Base-by-base conservation (phyloP, 1,140 invertebrate genomes). In the Hirudo medicinalis region DNA sequence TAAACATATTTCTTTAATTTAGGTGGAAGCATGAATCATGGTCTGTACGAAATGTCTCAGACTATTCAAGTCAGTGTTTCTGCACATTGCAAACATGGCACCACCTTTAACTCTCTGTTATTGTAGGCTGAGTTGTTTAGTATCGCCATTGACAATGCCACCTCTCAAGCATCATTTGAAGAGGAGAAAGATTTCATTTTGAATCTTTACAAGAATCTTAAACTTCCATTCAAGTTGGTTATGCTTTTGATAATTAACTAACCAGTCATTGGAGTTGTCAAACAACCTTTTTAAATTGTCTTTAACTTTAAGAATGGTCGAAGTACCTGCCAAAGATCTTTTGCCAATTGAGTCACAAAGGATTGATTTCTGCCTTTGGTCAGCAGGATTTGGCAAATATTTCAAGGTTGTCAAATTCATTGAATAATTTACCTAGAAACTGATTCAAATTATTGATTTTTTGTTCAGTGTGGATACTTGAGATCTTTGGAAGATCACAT, bases 391-490 rank as follows among this genome's bases (percentile, higher is more conserved):
- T 32, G 29, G 29, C 22, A 2, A 63, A 63, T 63, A 63, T n/a
- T 63, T 63, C 29, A 63, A 63, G 29, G 57, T 63, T 25, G 20
- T n/a, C 6, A 63, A 63, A 63, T 36, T 36, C 32, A 63, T 63
- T 63, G 3, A 11, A 22, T 8, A 0, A 63, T 3, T 25, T 25
- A 63, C 15, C 17, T 22, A 60, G n/a, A 63, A 25, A 25, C 5
- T 63, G 17, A 25, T 63, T 22, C 8, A 9, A 22, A 32, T 25
- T 8, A 63, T 63, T 11, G 17, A 13, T 25, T 63, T 22, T 9
- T 9, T 4, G 9, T 20, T 5, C 54, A 63, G 57, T 63, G 57
- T 63, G 57, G 57, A 9, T 32, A n/a, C 57, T 13, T 63, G 22
- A 32, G 29, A n/a, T 25, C 22, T 63, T 63, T 63, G 22, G 57